Base-by-base conservation (phyloP, 92 coral and sea anemone species). In the Pocillopora grandis region DNA sequence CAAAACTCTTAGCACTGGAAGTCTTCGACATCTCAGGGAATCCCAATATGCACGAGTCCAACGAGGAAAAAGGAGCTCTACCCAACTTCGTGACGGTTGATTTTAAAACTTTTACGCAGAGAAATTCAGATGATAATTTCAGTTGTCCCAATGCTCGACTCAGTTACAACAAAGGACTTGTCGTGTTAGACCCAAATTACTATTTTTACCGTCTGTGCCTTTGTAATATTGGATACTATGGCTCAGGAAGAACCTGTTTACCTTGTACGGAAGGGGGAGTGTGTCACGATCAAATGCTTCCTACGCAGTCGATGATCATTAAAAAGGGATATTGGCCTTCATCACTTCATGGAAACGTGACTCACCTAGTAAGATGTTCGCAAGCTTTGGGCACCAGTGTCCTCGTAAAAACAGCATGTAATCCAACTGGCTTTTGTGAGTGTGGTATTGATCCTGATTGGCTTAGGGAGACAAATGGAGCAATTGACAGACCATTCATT, bases 251-350 rank as follows among this genome's bases (percentile, higher is more conserved):
- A 14, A 71, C 66, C 36, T 94, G 98, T 62, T 62, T 84, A 3
- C 75, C 75, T 67, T 94, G 98, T 76, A 89, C 91, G 98, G 31
- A 55, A 18, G 91, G 91, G 1, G 98, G 91, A 12, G 60, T 21
- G 76, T 94, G 98, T 67, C 31, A 81, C 11, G 84, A 82, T 27
- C 58, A 90, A 21, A 66, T 82, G 73, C 71, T 60, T 6, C 84
- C 88, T n/a, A 83, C 83, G 49, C 86, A 86, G 57, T 42, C 72
- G 55, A 91, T 94, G 98, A 89, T 90, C 20, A 85, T 94, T 9
- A 85, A 77, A 13, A 78, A 31, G 23, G 98, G 98, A 55, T 92
- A 85, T 71, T 94, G 95, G 95, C 95, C 98, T 27, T 94, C 88
- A 33, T 91, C 92, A 21, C 82, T 85, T 14, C 79, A 89, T 66